These are phyloP conservation scores for Corythornis madagascariensis DNA, from an alignment of 2,113 vertebrate species.

Conservation along the genomic window DNA sequence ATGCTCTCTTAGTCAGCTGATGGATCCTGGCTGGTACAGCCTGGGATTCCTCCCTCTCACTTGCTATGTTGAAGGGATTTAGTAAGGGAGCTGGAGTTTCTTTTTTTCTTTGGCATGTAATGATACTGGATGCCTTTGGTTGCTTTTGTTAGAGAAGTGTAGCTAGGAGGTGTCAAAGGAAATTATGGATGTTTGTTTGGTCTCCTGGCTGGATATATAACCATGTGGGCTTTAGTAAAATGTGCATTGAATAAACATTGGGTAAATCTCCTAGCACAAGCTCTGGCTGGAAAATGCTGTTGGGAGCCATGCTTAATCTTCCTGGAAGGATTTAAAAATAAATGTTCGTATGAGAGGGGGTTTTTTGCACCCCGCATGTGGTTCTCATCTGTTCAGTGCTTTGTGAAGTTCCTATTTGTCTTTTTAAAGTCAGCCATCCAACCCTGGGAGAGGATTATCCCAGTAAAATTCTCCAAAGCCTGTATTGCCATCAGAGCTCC, in stretches of 20 bases:
- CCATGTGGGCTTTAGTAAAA: conserved; percentile 32
- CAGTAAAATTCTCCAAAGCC: not conserved
- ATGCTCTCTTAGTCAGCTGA: conserved; percentile 3
- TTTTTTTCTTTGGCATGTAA: not conserved
- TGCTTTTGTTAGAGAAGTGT: conserved; percentile 17
- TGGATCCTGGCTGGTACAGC: not conserved
- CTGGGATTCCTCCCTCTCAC: not conserved
- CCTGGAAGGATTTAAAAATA: not conserved
- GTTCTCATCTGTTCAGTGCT: not conserved
- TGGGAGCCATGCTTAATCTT: not conserved
- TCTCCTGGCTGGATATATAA: conserved; percentile 22
- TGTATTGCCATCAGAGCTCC: not conserved
- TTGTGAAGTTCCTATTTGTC: not conserved
- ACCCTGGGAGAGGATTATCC: not conserved
- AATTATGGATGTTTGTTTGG: conserved; percentile 54
- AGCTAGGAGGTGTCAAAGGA: conserved; percentile 50
- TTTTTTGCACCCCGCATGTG: not conserved
- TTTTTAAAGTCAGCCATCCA: not conserved
- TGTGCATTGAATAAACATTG: conserved; percentile 51
- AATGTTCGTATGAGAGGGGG: not conserved
- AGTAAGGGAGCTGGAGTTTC: not conserved
- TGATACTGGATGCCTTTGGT: not conserved
- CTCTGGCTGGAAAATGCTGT: not conserved
- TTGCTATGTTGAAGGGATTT: not conserved
- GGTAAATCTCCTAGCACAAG: conserved; percentile 2